Base-by-base conservation (phyloP, 2,113 vertebrate species). In the Alligator mississippiensis region DNA sequence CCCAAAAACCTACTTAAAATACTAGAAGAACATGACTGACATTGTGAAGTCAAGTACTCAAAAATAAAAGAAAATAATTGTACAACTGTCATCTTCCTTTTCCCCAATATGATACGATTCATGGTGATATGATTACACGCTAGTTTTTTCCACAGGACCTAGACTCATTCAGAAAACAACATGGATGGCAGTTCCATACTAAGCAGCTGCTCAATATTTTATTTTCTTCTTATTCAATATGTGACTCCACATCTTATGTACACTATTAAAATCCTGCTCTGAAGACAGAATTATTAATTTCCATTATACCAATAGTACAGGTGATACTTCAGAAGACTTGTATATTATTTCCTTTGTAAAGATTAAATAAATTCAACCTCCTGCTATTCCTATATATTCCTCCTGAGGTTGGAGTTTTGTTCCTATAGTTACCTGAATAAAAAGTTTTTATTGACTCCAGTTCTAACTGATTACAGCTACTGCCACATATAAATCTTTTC, bases 121-220 rank as follows among this genome's bases (percentile, higher is more conserved):
- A 80, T 86, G 95, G 64, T 95, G 95, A 86, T 64, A 91, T 92
- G 92, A 92, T 88, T 85, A 88, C 34, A 34, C 24, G 47, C 34
- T 77, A 34, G 7, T 60, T 92, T 95, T 96, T 97, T 96, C 89
- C 76, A 38, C 19, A 25, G 62, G 91, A 92, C 87, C 62, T 85
- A 91, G 92, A 24, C 78, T 94, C 81, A 90, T 90, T 95, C 95
- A 82, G 89, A 82, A 92, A 92, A 90, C 5, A 0, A 72, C 94
- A 87, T 95, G 94, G 89, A 92, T 72, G 81, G 78, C 80, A 87
- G 88, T 96, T 78, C 47, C 70, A 90, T 96, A 95, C 96, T 95
- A 93, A 96, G 93, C 78, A 95, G 85, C 91, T 96, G 94, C 94
- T 97, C 96, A 96, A 95, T 97, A 95, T 94, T 97, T 96, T 96